Conservation (phyloP, 1,140 invertebrate species). For the Mamestra configurata region DNA sequence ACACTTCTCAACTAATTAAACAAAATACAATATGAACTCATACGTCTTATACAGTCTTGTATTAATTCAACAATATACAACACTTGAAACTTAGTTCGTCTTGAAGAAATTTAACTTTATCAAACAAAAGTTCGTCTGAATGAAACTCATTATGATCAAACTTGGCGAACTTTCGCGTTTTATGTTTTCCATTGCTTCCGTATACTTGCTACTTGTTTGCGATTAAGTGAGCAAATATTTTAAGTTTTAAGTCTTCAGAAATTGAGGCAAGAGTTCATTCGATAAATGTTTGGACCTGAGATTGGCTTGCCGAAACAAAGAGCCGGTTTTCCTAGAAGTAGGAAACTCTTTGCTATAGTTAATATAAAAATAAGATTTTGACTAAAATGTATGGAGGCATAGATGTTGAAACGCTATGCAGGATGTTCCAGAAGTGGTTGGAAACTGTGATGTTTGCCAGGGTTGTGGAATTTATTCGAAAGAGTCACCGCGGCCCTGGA, state of each 20-base stretch:
- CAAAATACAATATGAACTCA: background rate
- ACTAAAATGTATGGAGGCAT: too few species aligned
- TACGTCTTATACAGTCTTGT: conserved; percentile 1
- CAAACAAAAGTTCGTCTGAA: background rate
- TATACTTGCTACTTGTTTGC: background rate
- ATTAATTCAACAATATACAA: background rate
- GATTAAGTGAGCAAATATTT: background rate
- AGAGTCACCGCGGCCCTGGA: too few species aligned
- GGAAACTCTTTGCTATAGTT: too few species aligned
- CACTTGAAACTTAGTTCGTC: background rate
- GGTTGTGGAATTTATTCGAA: too few species aligned
- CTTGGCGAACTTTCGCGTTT: background rate
- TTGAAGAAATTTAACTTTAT: conserved; percentile 2
- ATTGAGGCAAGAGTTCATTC: too few species aligned
- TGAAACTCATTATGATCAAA: background rate
- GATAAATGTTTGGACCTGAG: too few species aligned
- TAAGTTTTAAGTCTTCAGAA: background rate
- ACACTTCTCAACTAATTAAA: background rate
- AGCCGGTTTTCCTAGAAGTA: too few species aligned
- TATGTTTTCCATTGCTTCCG: background rate
- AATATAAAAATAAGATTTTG: too few species aligned
- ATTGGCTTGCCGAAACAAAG: too few species aligned
- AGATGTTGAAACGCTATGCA: too few species aligned
- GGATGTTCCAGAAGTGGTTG: too few species aligned
- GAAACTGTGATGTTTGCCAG: too few species aligned